Conservation (phyloP, 2,113 vertebrate genomes). For the Regulus satrapa region DNA sequence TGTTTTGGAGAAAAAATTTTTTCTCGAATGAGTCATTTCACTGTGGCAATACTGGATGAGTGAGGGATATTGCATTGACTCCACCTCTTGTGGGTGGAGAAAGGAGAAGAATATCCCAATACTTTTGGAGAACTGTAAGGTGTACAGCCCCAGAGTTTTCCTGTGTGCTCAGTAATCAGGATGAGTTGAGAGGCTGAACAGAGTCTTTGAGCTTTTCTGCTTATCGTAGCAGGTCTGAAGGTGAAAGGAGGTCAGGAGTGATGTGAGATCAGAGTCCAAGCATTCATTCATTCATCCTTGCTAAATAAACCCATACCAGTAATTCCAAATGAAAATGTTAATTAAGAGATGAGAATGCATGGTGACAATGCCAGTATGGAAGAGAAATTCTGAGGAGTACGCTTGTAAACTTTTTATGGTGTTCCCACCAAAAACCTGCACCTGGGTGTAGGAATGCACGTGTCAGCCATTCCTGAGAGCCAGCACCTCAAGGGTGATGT, state of each 20-base stretch:
- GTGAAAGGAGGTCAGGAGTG: neutral
- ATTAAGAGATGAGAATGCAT: neutral
- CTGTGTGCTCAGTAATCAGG: neutral
- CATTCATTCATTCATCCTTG: neutral
- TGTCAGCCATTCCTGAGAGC: neutral
- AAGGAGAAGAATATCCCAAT: neutral
- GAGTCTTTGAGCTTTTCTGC: neutral
- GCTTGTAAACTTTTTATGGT: neutral
- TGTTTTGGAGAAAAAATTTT: neutral
- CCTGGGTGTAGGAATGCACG: neutral
- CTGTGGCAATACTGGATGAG: neutral
- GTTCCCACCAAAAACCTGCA: neutral
- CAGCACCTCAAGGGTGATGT: neutral
- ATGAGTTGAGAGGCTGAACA: neutral
- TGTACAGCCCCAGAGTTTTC: neutral
- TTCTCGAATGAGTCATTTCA: neutral
- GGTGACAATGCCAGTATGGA: neutral
- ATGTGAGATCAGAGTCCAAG: neutral
- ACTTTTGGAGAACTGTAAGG: neutral
- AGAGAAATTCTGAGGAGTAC: neutral
- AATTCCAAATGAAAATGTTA: neutral
- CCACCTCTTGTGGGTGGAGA: neutral
- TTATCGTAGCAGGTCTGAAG: neutral
- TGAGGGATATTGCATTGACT: neutral
- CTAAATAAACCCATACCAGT: neutral